Conservation (phyloP, 2,113 vertebrate species). For the Pantherophis guttatus region DNA sequence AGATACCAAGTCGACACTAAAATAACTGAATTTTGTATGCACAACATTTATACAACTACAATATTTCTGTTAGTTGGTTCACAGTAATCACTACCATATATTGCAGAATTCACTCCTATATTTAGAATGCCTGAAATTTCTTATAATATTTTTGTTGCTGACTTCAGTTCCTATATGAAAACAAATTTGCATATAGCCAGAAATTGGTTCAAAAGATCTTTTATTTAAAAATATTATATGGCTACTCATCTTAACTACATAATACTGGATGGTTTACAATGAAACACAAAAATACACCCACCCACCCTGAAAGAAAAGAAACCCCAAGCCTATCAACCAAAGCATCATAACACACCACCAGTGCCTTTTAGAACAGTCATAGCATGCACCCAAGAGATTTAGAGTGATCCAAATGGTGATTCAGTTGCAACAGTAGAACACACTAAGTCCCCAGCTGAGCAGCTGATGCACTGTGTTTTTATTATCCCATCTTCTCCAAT, state of each 20-base stretch:
- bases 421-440: not conserved
- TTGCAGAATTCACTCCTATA: constrained; percentile 27
- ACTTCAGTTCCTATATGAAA: not conserved
- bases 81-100: constrained; percentile 39
- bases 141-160: constrained; percentile 23
- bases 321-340: not conserved
- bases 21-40: constrained; percentile 42
- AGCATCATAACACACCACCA: not conserved
- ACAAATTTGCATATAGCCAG: not conserved
- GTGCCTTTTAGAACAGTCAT: not conserved
- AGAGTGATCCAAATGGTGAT: not conserved
- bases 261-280: not conserved
- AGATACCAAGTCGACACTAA: constrained; percentile 59
- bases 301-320: not conserved
- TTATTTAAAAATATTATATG: not conserved
- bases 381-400: not conserved
- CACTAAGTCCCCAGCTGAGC: not conserved
- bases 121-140: constrained; percentile 39
- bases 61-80: constrained; percentile 39
- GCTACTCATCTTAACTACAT: not conserved
- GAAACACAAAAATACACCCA: not conserved
- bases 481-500: not conserved
- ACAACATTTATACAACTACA: constrained; percentile 51
- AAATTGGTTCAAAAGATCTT: not conserved
- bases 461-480: not conserved